phyloP scores from a whole-genome alignment of 2,888 invertebrate species.

The Iphiclides podalirius region DNA sequence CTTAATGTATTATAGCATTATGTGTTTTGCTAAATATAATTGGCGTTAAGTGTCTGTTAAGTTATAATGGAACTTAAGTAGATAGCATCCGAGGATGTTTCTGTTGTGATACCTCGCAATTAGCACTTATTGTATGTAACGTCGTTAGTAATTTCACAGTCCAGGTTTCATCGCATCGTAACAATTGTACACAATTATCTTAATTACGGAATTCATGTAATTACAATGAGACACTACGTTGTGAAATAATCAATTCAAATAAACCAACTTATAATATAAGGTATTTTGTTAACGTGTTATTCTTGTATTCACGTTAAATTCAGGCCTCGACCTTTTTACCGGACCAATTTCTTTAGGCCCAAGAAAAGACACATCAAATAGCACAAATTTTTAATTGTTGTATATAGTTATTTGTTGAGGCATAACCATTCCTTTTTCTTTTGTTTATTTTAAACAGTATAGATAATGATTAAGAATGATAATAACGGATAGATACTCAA shows the following conservation, averaged over 20 bases:
- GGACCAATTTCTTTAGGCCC: too few relatives aligned
- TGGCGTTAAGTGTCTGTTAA: slow-evolving; percentile 74
- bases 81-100: slow-evolving; percentile 60
- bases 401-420: too few relatives aligned
- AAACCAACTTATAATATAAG: neutral
- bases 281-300: too few relatives aligned
- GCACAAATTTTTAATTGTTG: too few relatives aligned
- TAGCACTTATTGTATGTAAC: slow-evolving; percentile 58
- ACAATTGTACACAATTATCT: slow-evolving; percentile 50
- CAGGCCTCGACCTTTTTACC: too few relatives aligned
- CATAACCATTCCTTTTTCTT: too few relatives aligned
- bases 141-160: slow-evolving; percentile 54
- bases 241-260: slow-evolving; percentile 26
- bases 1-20: slow-evolving; percentile 23
- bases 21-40: slow-evolving; percentile 50
- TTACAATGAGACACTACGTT: too few relatives aligned
- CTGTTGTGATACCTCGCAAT: slow-evolving; percentile 58
- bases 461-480: too few relatives aligned
- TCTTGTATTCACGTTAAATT: too few relatives aligned
- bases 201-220: slow-evolving; percentile 50
- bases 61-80: slow-evolving; percentile 71
- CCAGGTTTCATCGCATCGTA: slow-evolving; percentile 41
- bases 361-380: too few relatives aligned
- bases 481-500: too few relatives aligned
- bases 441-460: too few relatives aligned